phyloP scores from a whole-genome alignment of 1,140 invertebrate species.

The Lordiphosa collinella region DNA sequence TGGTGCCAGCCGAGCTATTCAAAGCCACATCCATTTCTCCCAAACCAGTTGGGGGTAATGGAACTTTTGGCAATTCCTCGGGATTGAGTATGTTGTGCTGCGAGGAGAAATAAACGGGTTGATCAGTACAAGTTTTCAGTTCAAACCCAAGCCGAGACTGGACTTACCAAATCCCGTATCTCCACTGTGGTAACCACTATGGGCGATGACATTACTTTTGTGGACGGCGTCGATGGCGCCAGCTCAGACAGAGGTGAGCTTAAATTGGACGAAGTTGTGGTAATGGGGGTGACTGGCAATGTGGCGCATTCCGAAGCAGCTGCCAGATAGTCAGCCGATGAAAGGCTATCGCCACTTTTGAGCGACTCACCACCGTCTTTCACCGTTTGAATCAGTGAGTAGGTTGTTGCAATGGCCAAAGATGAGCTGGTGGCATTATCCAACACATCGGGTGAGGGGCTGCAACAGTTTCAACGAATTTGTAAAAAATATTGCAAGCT shows the following conservation, averaged over 20 bases:
- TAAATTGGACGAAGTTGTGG: conserved; percentile 32
- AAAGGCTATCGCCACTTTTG: conserved; percentile 4
- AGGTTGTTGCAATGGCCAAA: conserved; percentile 44
- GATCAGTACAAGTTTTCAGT: background rate
- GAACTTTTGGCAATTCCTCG: conserved; percentile 48
- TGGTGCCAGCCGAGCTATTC: conserved; percentile 59
- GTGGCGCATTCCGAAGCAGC: conserved; percentile 35
- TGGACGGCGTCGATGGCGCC: conserved; percentile 54
- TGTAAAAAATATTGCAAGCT: too few relatives aligned
- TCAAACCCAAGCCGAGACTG: too few relatives aligned
- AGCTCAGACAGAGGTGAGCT: conserved; percentile 47
- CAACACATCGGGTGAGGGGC: conserved; percentile 31
- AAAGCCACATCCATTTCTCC: conserved; percentile 43
- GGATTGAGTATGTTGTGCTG: conserved; percentile 43
- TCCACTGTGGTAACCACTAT: conserved; percentile 52
- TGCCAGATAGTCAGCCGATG: conserved; percentile 22
- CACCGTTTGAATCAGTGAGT: conserved; percentile 34
- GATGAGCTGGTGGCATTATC: conserved; percentile 39
- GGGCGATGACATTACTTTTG: conserved; percentile 50
- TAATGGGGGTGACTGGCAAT: conserved; percentile 41
- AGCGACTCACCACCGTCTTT: conserved; percentile 3
- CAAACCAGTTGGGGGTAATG: background rate
- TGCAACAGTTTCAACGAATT: conserved; percentile 30
- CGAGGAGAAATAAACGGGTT: background rate
- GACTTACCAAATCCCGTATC: conserved; percentile 53